These are phyloP conservation scores for Herminia tarsipennalis DNA, from an alignment of 2,888 invertebrate genomes.

Conservation along the genomic window DNA sequence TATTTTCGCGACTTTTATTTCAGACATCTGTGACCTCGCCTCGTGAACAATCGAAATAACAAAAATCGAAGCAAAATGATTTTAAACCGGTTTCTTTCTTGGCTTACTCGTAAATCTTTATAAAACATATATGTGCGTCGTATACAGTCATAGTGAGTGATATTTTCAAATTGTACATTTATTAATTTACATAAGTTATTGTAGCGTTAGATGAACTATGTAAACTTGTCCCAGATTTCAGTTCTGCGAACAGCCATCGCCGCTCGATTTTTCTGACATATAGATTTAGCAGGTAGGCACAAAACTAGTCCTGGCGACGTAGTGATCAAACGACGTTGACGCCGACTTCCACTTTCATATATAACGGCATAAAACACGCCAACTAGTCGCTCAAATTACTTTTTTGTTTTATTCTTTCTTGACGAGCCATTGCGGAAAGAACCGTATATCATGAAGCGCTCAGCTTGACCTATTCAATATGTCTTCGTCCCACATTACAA, in stretches of 20 bases:
- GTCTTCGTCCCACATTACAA: constrained; percentile 45
- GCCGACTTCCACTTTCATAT: constrained; percentile 58
- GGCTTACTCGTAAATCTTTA: constrained; percentile 4
- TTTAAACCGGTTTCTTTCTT: constrained; percentile 13
- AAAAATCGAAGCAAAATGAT: too few species aligned
- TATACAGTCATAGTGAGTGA: too few species aligned
- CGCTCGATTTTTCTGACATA: constrained; percentile 13
- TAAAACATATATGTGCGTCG: too few species aligned
- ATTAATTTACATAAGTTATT: too few species aligned
- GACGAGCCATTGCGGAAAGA: constrained; percentile 48
- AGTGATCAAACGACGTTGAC: constrained; percentile 45
- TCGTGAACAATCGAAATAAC: constrained; percentile 7
- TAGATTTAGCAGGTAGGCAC: constrained; percentile 26
- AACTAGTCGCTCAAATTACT: constrained; percentile 39
- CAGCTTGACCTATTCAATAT: constrained; percentile 50
- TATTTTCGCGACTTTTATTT: constrained; percentile 5
- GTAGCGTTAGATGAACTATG: too few species aligned
- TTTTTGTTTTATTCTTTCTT: constrained; percentile 54
- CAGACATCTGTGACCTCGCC: background rate
- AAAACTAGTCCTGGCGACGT: constrained; percentile 40
- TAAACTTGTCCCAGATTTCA: constrained; percentile 37
- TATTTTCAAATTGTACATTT: too few species aligned
- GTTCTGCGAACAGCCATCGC: constrained; percentile 26
- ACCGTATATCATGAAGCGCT: constrained; percentile 50
- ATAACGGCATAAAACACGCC: constrained; percentile 52